Base-by-base conservation (phyloP, 1,140 invertebrate species). In the Dinoponera quadriceps region DNA sequence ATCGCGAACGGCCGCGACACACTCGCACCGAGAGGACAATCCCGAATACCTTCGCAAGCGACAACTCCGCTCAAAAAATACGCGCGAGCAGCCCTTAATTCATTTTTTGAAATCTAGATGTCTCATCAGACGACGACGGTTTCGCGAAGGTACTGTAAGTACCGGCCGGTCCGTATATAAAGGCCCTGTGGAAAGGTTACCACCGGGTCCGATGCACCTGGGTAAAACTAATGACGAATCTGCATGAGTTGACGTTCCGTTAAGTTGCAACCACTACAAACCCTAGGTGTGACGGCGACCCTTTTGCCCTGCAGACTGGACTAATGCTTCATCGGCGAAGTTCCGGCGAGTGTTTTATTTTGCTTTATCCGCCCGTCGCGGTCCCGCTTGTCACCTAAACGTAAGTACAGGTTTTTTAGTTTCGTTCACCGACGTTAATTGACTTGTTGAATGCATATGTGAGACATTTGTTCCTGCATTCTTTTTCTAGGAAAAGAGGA, bases 281-380 rank as follows among this genome's bases (percentile, higher is more conserved):
- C 85, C 88, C 91, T 85, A 91, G 91, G 91, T 92, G 88, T 85
- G 88, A 89, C 88, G 82, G 77, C 66, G 91, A 92, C 91, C 91
- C 20, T 89, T 91, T 88, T 90, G 83, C 72, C 60, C n/a, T n/a
- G n/a, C n/a, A n/a, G n/a, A n/a, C n/a, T n/a, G n/a, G n/a, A n/a
- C n/a, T n/a, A n/a, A n/a, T n/a, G n/a, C n/a, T n/a, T n/a, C n/a
- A n/a, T n/a, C n/a, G n/a, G n/a, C n/a, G n/a, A n/a, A n/a, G n/a
- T n/a, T n/a, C n/a, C n/a, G n/a, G n/a, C n/a, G n/a, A n/a, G n/a
- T n/a, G n/a, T n/a, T n/a, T n/a, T n/a, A n/a, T n/a, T n/a, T n/a
- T n/a, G n/a, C n/a, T n/a, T n/a, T n/a, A n/a, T n/a, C n/a, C n/a
- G n/a, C n/a, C n/a, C n/a, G n/a, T n/a, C n/a, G n/a, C n/a, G n/a